Evolutionary conservation across 1,140 invertebrate genomes (phyloP), one percentile per base, ranked within the genome.

Genomic region (Chionoecetes opilio): DNA sequence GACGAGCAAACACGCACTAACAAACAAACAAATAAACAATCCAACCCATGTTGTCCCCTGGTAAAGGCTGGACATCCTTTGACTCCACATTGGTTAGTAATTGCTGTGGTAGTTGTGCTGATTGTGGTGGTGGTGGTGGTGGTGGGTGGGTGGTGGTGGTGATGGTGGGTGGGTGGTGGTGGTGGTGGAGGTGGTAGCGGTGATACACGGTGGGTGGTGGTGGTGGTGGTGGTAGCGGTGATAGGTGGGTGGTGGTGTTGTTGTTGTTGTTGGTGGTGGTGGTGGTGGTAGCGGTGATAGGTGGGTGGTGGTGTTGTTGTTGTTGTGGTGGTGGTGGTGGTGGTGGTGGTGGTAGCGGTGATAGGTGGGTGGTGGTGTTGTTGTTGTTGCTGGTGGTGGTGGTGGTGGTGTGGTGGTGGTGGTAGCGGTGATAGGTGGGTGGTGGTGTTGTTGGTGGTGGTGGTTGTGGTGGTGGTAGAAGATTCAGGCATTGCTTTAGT

Each of bases 401-500:
- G 63, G n/a, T 75, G 63, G 63, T 75, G 63, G 63, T 75, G 63
- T 75, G 63, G 63, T 75, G 63, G 63, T 75, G 63, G 63, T 75
- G 63, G 8, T n/a, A 26, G n/a, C 21, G 21, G 63, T 75, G 63
- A n/a, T n/a, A n/a, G n/a, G n/a, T n/a, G n/a, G n/a, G n/a, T n/a
- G n/a, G n/a, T 21, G n/a, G 63, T 75, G 63, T 17, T 75, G 63
- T n/a, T n/a, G n/a, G n/a, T n/a, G n/a, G n/a, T n/a, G n/a, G n/a
- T n/a, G n/a, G n/a, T n/a, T n/a, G n/a, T n/a, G n/a, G n/a, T n/a
- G n/a, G n/a, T n/a, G n/a, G n/a, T 46, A 46, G 41, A 8, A 46
- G 63, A 17, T 53, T 53, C 46, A 9, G 11, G 46, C 46, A 53
- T 53, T 53, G 46, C 21, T 53, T 53, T 53, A 17, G 46, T 53